These are phyloP conservation scores for Ypsolopha sequella DNA, from an alignment of 2,888 invertebrate genomes.

Conservation along the genomic window DNA sequence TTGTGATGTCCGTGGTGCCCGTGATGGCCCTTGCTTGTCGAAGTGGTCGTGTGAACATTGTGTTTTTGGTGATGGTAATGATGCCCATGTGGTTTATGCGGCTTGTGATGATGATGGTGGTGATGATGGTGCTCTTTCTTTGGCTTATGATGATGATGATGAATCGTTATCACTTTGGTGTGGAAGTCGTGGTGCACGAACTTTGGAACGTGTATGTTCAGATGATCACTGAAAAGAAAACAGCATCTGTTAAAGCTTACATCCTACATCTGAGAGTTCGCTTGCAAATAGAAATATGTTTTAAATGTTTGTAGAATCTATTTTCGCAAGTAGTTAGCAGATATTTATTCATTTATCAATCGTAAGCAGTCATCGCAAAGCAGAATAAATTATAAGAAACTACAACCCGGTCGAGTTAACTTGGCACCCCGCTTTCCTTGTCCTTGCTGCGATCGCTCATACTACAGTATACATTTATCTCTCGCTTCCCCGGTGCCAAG, in stretches of 20 bases:
- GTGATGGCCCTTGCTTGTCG: conserved; percentile 16
- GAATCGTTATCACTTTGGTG: conserved; percentile 71
- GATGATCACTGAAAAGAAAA: conserved; percentile 57
- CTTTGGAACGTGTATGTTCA: conserved; percentile 71
- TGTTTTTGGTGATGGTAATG: conserved; percentile 50
- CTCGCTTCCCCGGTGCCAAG: too few species aligned
- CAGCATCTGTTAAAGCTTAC: neutral
- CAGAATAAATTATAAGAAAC: too few species aligned
- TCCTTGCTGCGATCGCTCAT: too few species aligned
- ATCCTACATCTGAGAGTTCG: neutral
- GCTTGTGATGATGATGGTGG: conserved; percentile 35
- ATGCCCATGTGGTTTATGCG: conserved; percentile 33
- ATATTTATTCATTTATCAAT: conserved; percentile 1
- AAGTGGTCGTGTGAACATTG: conserved; percentile 28
- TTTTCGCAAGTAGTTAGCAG: neutral
- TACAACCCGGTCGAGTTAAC: too few species aligned
- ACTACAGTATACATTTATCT: too few species aligned
- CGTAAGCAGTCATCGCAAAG: neutral
- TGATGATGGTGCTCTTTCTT: conserved; percentile 60
- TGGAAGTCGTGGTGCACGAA: conserved; percentile 72
- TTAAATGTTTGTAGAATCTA: conserved; percentile 3
- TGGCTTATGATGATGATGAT: conserved; percentile 63
- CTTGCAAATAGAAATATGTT: too few species aligned
- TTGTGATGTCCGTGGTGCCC: conserved; percentile 19
- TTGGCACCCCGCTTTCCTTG: too few species aligned